Percentiles rank a stretch among this genome's conserved stretches.
Evolutionary conservation across 2,888 invertebrate genomes (phyloP).

Genomic region (Alloplasta piceator): DNA sequence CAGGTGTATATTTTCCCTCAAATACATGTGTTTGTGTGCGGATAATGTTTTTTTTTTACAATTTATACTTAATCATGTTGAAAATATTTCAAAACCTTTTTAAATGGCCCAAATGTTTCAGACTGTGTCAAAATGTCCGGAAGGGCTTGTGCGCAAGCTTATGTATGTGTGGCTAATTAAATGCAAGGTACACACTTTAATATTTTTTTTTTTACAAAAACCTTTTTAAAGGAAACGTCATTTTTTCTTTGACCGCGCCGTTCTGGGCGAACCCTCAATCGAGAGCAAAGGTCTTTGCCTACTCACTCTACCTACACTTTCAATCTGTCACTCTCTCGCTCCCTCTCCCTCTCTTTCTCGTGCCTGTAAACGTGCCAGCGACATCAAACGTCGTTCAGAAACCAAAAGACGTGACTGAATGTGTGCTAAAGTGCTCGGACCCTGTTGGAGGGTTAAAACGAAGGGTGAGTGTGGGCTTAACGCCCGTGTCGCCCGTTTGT

Average conservation of each 20-base stretch:
- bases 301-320: constrained; percentile 36
- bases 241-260: constrained; percentile 23
- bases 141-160: too few relatives aligned
- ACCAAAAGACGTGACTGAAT: constrained; percentile 46
- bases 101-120: too few relatives aligned
- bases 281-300: constrained; percentile 4
- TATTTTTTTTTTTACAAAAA: too few relatives aligned
- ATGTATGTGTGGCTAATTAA: too few relatives aligned
- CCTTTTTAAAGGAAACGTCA: background rate
- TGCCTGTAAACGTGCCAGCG: constrained; percentile 33
- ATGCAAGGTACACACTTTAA: too few relatives aligned
- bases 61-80: too few relatives aligned
- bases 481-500: constrained; percentile 65
- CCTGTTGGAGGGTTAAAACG: constrained; percentile 6
- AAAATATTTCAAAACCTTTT: too few relatives aligned
- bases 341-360: background rate
- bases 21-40: too few relatives aligned
- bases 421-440: constrained; percentile 34
- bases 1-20: too few relatives aligned
- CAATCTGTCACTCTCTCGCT: constrained; percentile 44
- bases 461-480: constrained; percentile 42
- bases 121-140: too few relatives aligned
- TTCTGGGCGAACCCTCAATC: constrained; percentile 18
- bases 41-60: too few relatives aligned
- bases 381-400: constrained; percentile 63